Percentiles rank a stretch among this genome's conserved stretches.
Conservation (phyloP, 2,888 invertebrate species). For the Axea sp. region DNA sequence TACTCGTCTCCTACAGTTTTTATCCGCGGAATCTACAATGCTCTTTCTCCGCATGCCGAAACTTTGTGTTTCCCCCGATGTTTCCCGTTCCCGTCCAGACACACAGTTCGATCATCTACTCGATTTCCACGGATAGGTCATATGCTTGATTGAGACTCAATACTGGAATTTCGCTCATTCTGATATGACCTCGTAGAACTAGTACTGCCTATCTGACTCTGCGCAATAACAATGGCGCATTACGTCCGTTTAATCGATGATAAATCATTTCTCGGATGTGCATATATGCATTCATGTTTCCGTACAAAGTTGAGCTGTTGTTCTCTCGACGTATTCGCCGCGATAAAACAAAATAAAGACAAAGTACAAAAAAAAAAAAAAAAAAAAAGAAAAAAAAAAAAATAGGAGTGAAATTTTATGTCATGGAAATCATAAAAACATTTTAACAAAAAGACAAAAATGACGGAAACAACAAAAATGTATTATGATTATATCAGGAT, state of each 20-base stretch:
- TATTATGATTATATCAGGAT: no score
- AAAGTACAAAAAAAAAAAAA: no score
- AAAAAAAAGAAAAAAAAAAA: neutral
- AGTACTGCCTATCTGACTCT: slow-evolving; percentile 64
- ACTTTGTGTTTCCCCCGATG: neutral
- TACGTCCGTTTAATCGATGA: slow-evolving; percentile 75
- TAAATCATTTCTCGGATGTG: slow-evolving; percentile 71
- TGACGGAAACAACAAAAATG: no score
- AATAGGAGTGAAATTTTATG: neutral
- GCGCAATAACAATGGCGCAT: slow-evolving; percentile 71
- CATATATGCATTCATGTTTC: slow-evolving; percentile 26
- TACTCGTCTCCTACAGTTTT: slow-evolving; percentile 63
- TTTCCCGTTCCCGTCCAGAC: slow-evolving; percentile 3
- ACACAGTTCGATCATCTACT: slow-evolving; percentile 50
- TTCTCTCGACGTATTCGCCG: slow-evolving; percentile 11
- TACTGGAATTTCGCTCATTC: slow-evolving; percentile 69
- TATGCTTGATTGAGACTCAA: slow-evolving; percentile 73
- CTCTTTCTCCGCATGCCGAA: slow-evolving; percentile 10
- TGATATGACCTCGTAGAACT: slow-evolving; percentile 70
- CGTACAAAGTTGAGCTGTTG: slow-evolving; percentile 25
- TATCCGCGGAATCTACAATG: slow-evolving; percentile 2
- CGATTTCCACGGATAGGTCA: slow-evolving; percentile 57
- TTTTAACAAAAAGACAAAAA: no score
- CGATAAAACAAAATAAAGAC: neutral
- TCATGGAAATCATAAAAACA: no score